Evolutionary conservation across 2,888 invertebrate genomes (phyloP), one percentile per base, ranked within the genome.

Genomic region (Hydropsyche betteni): DNA sequence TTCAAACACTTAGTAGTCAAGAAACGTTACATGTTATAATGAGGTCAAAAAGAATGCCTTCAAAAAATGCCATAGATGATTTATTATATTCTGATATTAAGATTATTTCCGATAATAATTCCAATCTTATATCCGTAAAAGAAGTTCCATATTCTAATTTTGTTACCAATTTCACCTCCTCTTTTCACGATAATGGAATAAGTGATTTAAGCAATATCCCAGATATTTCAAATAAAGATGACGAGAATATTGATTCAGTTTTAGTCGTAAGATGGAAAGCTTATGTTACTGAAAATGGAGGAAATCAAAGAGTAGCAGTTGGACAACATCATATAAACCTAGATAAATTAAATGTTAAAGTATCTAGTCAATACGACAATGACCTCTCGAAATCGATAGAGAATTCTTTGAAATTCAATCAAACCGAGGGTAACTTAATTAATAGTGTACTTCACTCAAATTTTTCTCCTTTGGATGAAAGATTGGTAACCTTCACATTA

Each of bases 241-340:
- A 80, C n/a, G 85, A 85, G 1, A 80, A 85, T 68, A 86, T 88
- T 76, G 84, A 84, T 74, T 87, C 88, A 0, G 87, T 87, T 85
- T 84, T 88, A 78, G 82, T 87, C 12, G 81, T 88, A 24, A 82
- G 87, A 78, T 91, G 90, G 91, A 87, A 85, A 81, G 89, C 90
- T 0, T 84, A 86, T 75, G 83, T 88, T 7, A 84, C 86, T 16
- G 89, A 91, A 80, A 88, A 86, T 79, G 86, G 84, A 7, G 88
- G 86, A 50, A 83, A 84, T 51, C 89, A 87, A 58, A 86, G 88
- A 75, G 84, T 87, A 5, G 89, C 90, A 8, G 83, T 90, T 70
- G 94, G 94, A 0, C 94, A 94, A 81, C 92, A 91, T 81, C 91
- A 91, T 81, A 83, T 92, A 16, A 90, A 90, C 81, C 82, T 93